Evolutionary conservation across 2,888 invertebrate genomes (phyloP).

Genomic region (Drosophila sordidula): DNA sequence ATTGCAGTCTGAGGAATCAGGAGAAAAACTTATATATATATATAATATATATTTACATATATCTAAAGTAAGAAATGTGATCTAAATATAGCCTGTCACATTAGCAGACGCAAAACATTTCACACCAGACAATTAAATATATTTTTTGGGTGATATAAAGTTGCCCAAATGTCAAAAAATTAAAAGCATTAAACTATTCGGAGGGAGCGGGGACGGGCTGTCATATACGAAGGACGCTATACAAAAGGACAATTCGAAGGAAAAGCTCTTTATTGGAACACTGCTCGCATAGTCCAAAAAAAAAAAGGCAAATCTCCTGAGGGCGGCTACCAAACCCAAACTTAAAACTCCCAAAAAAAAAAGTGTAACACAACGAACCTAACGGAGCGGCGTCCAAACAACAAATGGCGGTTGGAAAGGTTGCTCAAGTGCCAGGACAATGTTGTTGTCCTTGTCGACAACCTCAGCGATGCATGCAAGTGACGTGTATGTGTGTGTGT

Average conservation of each 20-base stretch:
- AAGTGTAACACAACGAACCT: slow-evolving; percentile 46
- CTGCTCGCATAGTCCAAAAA: slow-evolving; percentile 43
- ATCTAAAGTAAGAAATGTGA: neutral
- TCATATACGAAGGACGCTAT: slow-evolving; percentile 29
- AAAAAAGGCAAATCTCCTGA: slow-evolving; percentile 59
- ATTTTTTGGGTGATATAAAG: slow-evolving; percentile 32
- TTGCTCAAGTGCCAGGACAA: slow-evolving; percentile 58
- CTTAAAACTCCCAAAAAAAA: slow-evolving; percentile 25
- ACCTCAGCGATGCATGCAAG: slow-evolving; percentile 58
- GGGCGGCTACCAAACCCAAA: slow-evolving; percentile 54
- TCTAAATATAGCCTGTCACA: slow-evolving; percentile 28
- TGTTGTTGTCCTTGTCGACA: slow-evolving; percentile 54
- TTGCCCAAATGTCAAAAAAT: slow-evolving; percentile 64
- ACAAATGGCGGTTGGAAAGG: slow-evolving; percentile 70
- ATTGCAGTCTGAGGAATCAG: slow-evolving; percentile 1
- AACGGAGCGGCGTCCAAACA: slow-evolving; percentile 70
- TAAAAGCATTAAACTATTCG: slow-evolving; percentile 70
- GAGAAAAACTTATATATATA: no score
- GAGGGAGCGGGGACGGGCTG: slow-evolving; percentile 10
- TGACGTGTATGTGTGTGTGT: slow-evolving; percentile 47
- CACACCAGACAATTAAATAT: slow-evolving; percentile 43
- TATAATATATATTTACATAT: neutral
- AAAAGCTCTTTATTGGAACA: slow-evolving; percentile 60
- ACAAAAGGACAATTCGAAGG: slow-evolving; percentile 39
- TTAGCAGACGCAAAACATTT: slow-evolving; percentile 36